Base-by-base conservation (phyloP, 2,113 vertebrate genomes). In the Prinia subflava region DNA sequence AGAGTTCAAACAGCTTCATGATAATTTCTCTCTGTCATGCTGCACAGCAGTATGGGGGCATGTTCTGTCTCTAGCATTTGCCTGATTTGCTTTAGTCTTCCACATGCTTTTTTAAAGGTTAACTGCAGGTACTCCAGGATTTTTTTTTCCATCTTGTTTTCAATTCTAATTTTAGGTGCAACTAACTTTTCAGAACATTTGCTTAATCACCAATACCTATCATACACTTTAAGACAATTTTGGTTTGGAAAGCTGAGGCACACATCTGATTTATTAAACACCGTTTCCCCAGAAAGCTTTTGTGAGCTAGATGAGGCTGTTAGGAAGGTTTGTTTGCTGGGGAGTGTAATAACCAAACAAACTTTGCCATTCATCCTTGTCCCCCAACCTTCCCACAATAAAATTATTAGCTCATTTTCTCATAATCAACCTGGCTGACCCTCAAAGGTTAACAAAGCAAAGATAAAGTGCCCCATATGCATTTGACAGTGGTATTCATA, bases 361-460 rank as follows among this genome's bases (percentile, higher is more conserved):
- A 92, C 49, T 77, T 92, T 52, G 55, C n/a, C 49, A 59, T 95
- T 92, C 46, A 31, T 94, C 46, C 23, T 37, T 52, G 31, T 49
- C 25, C 33, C 37, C 10, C 60, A 57, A n/a, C 21, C 46, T 70
- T 68, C 67, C 60, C 82, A 77, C 41, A 84, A 49, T 80, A 77
- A 96, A 93, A 82, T 65, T 74, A 68, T 55, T 81, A 73, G 46
- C 53, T 94, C 37, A 33, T 94, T 89, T 73, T 94, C 52, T 86
- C n/a, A 24, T 79, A 79, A 69, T 95, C 57, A 86, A 50, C 83
- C 47, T 87, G 80, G 22, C 73, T 67, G 85, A 63, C 52, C 70
- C 62, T 65, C 28, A 70, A 33, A 80, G 67, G 56, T 94, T 94
- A 86, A 74, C 60, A 87, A 92, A 80, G 14, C 35, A 68, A 92